Conservation (phyloP, 2,113 vertebrate genomes). For the Otolemur garnettii region DNA sequence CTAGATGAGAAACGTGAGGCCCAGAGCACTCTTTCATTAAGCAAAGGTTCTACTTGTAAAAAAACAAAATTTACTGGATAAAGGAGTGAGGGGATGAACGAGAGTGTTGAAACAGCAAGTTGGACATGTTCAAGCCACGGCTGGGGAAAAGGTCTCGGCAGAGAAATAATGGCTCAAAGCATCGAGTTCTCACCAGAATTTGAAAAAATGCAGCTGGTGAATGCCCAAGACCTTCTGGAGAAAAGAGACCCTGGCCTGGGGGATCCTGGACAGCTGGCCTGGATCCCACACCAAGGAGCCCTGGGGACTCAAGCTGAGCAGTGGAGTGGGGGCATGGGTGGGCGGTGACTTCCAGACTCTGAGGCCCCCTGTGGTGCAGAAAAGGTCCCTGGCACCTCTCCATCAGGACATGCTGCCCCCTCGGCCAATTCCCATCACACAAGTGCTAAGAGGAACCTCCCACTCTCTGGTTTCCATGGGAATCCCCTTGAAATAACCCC, state of each 20-base stretch:
- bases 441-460: not conserved
- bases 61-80: not conserved
- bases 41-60: not conserved
- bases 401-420: not conserved
- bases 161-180: not conserved
- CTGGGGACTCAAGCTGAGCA: fast-evolving
- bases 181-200: not conserved
- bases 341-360: fast-evolving
- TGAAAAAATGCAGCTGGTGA: not conserved
- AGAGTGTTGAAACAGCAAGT: fast-evolving
- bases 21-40: fast-evolving
- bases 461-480: conserved; percentile 77
- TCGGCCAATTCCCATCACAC: not conserved
- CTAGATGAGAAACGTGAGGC: not conserved
- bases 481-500: conserved; percentile 82
- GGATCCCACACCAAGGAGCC: not conserved
- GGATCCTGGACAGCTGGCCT: not conserved
- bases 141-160: not conserved
- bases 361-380: not conserved
- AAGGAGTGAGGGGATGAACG: not conserved
- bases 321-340: fast-evolving
- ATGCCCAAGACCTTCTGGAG: not conserved
- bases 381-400: not conserved
- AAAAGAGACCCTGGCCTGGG: not conserved
- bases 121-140: fast-evolving